A percentile compares a stretch with the other conserved stretches of the same genome.
Evolutionary conservation across 2,113 vertebrate species (phyloP).

Genomic region (Alosa alosa): DNA sequence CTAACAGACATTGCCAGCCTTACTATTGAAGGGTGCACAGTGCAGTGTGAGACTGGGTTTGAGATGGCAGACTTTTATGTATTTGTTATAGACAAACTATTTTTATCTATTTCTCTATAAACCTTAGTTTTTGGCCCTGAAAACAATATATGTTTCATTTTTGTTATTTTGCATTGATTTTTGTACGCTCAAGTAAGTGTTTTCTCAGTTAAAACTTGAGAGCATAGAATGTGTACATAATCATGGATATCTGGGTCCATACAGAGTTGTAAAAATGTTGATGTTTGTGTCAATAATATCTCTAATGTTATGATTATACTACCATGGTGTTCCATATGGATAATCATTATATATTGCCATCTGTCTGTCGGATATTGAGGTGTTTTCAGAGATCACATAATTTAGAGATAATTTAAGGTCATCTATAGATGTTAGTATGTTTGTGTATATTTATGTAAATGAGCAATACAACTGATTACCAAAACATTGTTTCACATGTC

Average conservation of each 20-base stretch:
- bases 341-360: slow-evolving; percentile 49
- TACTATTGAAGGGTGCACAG: slow-evolving; percentile 1
- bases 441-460: slow-evolving; percentile 75
- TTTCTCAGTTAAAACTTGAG: slow-evolving; percentile 35
- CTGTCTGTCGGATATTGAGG: slow-evolving; percentile 53
- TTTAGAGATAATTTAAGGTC: slow-evolving; percentile 57
- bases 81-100: slow-evolving; percentile 19
- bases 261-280: slow-evolving; percentile 52
- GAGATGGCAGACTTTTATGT: slow-evolving; percentile 5
- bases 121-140: neutral
- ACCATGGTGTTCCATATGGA: slow-evolving; percentile 50
- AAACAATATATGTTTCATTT: neutral
- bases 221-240: slow-evolving; percentile 47
- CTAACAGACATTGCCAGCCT: slow-evolving; percentile 19
- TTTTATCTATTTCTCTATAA: slow-evolving; percentile 1
- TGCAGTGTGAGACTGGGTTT: neutral
- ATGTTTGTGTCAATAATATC: slow-evolving; percentile 53
- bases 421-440: slow-evolving; percentile 69
- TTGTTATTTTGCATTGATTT: slow-evolving; percentile 32
- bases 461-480: slow-evolving; percentile 81
- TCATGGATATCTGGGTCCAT: slow-evolving; percentile 50
- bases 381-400: slow-evolving; percentile 49
- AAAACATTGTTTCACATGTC: slow-evolving; percentile 72
- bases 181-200: slow-evolving; percentile 32
- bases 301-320: slow-evolving; percentile 41